Conservation (phyloP, 1,140 invertebrate genomes). For the Sogatella furcifera region DNA sequence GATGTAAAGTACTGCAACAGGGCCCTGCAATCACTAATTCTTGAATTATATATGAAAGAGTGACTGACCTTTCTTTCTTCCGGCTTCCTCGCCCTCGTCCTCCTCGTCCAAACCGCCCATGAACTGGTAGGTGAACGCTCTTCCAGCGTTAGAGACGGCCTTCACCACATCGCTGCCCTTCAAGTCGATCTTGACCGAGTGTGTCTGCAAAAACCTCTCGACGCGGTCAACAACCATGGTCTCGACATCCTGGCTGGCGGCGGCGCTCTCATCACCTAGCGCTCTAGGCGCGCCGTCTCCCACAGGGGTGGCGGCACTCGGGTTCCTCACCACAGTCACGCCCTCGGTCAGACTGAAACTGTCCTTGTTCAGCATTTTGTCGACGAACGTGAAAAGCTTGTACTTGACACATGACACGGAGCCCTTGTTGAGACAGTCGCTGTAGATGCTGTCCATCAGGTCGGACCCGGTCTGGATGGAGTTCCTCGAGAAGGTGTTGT, state of each 20-base stretch:
- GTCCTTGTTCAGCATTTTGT: conserved; percentile 65
- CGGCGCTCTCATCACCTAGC: conserved; percentile 34
- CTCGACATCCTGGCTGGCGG: conserved; percentile 40
- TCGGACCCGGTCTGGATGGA: conserved; percentile 56
- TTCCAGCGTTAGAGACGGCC: conserved; percentile 60
- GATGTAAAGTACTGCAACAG: too few relatives aligned
- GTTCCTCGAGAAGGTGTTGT: conserved; percentile 38
- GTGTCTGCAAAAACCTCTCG: conserved; percentile 60
- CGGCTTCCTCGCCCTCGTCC: conserved; percentile 43
- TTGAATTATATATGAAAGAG: too few relatives aligned
- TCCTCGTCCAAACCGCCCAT: conserved; percentile 40
- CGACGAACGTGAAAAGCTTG: conserved; percentile 71
- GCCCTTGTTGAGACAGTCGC: conserved; percentile 66
- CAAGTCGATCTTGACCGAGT: conserved; percentile 71
- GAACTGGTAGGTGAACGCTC: conserved; percentile 58
- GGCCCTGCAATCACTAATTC: too few relatives aligned
- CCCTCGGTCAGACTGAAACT: conserved; percentile 65
- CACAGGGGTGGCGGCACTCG: conserved; percentile 36
- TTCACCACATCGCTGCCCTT: conserved; percentile 72
- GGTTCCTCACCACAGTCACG: conserved; percentile 65
- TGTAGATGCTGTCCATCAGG: conserved; percentile 58
- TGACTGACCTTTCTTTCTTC: conserved; percentile 22
- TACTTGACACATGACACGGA: conserved; percentile 70
- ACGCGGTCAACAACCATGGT: conserved; percentile 51
- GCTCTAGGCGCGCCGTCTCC: conserved; percentile 57